Evolutionary conservation across 2,113 vertebrate genomes (phyloP).

Genomic region (Ondatra zibethicus): DNA sequence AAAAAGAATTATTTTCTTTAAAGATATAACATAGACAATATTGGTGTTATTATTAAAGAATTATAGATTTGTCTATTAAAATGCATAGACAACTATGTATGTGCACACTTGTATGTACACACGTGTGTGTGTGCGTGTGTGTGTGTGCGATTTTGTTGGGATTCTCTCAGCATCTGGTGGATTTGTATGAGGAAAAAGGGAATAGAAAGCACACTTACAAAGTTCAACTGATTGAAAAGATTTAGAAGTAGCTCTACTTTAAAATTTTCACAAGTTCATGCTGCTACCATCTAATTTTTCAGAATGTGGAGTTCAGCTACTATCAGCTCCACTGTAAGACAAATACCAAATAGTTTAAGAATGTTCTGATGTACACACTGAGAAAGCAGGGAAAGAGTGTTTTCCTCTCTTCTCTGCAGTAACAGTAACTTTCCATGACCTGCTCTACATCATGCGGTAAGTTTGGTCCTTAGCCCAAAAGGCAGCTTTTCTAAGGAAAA

Average conservation of each 20-base stretch:
- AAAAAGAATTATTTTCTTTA: not conserved
- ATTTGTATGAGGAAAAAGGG: not conserved
- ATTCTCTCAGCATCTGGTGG: not conserved
- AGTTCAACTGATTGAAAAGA: not conserved
- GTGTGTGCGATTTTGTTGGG: not conserved
- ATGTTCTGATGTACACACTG: not conserved
- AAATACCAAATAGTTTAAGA: constrained; percentile 1
- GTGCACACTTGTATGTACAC: not conserved
- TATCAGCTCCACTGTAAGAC: not conserved
- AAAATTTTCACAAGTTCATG: not conserved
- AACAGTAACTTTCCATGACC: constrained; percentile 13
- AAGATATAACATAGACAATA: constrained; percentile 21
- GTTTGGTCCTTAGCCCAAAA: not conserved
- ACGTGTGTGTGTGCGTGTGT: too few relatives aligned
- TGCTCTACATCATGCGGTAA: not conserved
- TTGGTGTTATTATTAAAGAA: not conserved
- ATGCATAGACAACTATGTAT: not conserved
- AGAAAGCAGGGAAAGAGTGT: not conserved
- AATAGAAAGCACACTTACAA: constrained; percentile 11
- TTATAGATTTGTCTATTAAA: not conserved
- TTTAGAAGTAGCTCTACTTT: not conserved
- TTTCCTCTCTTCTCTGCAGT: not conserved
- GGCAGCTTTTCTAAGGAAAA: constrained; percentile 23
- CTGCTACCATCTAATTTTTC: constrained; percentile 40
- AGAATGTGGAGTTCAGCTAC: not conserved